Conservation (phyloP, 2,888 invertebrate species). For the Cantharis rustica region DNA sequence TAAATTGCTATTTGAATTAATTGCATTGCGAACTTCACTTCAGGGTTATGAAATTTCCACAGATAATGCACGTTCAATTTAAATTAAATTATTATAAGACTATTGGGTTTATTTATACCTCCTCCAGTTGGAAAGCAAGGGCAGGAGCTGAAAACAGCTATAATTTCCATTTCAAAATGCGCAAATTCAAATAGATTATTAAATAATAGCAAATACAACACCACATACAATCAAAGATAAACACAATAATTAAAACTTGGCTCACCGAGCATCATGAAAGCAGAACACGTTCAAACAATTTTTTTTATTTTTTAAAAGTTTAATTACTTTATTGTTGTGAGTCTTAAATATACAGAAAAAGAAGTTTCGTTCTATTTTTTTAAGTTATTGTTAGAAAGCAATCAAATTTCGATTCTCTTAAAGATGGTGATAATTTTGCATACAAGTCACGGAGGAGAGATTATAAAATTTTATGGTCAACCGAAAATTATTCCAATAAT, state of each 20-base stretch:
- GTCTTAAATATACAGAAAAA: not conserved
- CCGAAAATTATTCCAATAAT: not conserved
- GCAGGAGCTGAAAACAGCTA: not conserved
- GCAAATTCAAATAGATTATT: not conserved
- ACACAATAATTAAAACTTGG: not conserved
- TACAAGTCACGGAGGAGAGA: not conserved
- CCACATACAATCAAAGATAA: not conserved
- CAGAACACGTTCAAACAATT: not conserved
- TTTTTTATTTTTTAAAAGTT: not conserved
- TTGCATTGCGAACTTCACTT: no score
- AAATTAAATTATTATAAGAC: no score
- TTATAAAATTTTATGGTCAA: not conserved
- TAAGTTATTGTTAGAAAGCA: not conserved
- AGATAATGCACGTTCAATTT: no score
- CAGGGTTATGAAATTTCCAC: no score
- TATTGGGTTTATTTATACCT: no score
- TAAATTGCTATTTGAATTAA: no score
- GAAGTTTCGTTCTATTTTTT: not conserved
- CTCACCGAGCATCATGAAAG: not conserved
- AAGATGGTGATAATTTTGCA: not conserved
- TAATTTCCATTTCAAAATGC: not conserved
- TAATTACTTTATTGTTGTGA: not conserved
- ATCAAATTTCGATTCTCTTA: not conserved
- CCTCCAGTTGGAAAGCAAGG: not conserved
- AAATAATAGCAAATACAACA: not conserved